Evolutionary conservation across 2,113 vertebrate genomes (phyloP), one percentile per base, ranked within the genome.

Genomic region (Chamaetylas fuelleborni): DNA sequence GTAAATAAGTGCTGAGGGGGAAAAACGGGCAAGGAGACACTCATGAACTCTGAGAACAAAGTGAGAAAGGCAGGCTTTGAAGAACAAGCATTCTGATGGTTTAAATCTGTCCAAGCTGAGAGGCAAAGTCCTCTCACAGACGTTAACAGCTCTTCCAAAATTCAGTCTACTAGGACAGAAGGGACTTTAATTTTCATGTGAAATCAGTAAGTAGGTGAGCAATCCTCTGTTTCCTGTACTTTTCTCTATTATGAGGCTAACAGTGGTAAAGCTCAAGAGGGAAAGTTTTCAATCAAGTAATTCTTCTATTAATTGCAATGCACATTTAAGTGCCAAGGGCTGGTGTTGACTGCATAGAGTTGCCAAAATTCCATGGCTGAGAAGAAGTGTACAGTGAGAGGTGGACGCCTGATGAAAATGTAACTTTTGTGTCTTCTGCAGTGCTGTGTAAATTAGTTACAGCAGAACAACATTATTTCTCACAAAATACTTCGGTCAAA

Each of bases 401-500:
- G 79, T 29, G 77, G 58, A 17, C 0, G 0, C 23, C 64, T 90
- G 85, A 48, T 14, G 61, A 74, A 81, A 1, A 1, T 14, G 7
- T 72, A 82, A 34, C 8, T 84, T 91, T 60, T 2, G 5, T 79
- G 24, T 64, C 61, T 88, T 58, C 25, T 86, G 28, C 47, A 77
- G 26, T 11, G 36, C 16, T 4, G 0, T 43, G 54, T 71, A 71
- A 78, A 85, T 81, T 86, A 83, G 25, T 14, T 74, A 29, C 26
- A 74, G 53, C 48, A 74, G 53, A 53, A 45, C 43, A 53, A 45
- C 48, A 14, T 56, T 67, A 71, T 90, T 88, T 81, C 69, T 84
- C 61, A 74, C 72, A 84, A 93, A 92, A 93, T 64, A 81, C 50
- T 82, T 60, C 43, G 88, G 71, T 58, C 67, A 90, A 83, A 33